These are phyloP conservation scores for Tragulus kanchil DNA, from an alignment of 2,113 vertebrate species.

Conservation along the genomic window DNA sequence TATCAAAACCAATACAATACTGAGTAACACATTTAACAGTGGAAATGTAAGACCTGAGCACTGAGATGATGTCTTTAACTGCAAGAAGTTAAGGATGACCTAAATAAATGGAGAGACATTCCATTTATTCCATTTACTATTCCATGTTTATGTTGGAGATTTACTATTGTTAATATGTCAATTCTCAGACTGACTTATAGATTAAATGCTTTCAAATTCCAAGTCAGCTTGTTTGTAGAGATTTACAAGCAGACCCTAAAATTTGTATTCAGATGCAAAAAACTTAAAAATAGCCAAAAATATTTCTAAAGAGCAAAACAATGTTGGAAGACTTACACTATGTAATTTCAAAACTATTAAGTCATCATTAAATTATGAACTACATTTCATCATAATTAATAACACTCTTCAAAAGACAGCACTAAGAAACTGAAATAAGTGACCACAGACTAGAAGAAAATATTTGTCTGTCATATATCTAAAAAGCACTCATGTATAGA, in stretches of 20 bases:
- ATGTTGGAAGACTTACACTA: neutral
- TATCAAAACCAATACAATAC: neutral
- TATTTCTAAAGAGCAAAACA: neutral
- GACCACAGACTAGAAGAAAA: neutral
- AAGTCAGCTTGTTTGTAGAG: neutral
- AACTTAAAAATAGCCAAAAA: neutral
- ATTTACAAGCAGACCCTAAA: neutral
- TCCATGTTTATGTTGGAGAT: neutral
- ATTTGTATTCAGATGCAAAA: neutral
- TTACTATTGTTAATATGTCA: neutral
- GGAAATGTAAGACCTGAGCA: neutral
- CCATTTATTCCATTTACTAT: neutral
- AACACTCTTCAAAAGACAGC: neutral
- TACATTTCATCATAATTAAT: constrained; percentile 12
- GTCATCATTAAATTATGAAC: neutral
- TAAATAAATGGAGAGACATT: neutral
- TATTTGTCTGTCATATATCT: neutral
- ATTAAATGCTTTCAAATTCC: neutral
- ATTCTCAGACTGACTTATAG: neutral
- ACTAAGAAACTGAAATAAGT: neutral
- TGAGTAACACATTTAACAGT: neutral
- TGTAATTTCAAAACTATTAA: neutral
- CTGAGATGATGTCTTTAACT: neutral
- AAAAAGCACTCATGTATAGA: neutral
- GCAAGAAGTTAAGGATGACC: neutral